Percentiles rank a stretch among this genome's conserved stretches.
phyloP scores from a whole-genome alignment of 2,888 invertebrate genomes.

The Nemurella pictetii region DNA sequence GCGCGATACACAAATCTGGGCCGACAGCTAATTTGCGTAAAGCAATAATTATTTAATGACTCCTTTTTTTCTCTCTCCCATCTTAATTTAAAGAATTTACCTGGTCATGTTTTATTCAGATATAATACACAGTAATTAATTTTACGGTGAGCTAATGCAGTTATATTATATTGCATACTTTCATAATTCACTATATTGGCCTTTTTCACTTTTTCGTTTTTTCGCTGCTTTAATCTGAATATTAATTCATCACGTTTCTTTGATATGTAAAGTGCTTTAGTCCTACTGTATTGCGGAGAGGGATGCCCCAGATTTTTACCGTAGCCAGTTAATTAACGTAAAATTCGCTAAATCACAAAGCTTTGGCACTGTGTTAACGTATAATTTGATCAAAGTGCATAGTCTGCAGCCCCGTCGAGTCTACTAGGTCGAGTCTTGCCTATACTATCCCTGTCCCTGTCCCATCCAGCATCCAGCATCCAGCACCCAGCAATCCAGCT shows the following conservation, averaged over 20 bases:
- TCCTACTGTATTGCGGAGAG: constrained; percentile 3
- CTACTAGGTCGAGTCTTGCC: background rate
- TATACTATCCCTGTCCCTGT: background rate
- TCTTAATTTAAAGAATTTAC: background rate
- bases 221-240: background rate
- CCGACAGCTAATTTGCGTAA: background rate
- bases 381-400: background rate
- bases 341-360: constrained; percentile 16
- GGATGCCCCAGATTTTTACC: constrained; percentile 3
- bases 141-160: background rate
- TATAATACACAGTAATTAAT: background rate
- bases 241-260: background rate
- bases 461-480: background rate
- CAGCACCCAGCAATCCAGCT: too few species aligned
- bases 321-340: constrained; percentile 12
- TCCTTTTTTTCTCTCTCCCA: background rate
- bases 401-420: background rate
- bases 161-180: background rate
- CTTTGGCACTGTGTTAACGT: background rate
- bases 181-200: background rate
- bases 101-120: background rate
- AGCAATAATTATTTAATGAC: background rate
- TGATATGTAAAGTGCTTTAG: constrained; percentile 9
- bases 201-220: background rate
- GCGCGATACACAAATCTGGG: background rate